These are phyloP conservation scores for Archocentrus centrarchus DNA, from an alignment of 2,113 vertebrate genomes.

Conservation along the genomic window DNA sequence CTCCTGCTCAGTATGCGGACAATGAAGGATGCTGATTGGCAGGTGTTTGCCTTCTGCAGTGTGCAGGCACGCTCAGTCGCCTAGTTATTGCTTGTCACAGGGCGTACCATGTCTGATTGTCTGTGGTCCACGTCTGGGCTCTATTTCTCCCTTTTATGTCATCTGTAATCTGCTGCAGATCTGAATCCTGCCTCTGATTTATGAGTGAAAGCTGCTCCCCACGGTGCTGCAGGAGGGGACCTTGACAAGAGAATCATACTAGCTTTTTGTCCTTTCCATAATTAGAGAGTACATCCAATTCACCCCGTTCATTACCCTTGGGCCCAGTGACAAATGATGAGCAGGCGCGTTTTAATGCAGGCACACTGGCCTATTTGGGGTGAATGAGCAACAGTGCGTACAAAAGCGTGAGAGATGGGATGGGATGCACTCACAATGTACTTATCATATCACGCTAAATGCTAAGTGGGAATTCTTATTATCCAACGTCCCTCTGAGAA, in stretches of 20 bases:
- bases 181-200: conserved; percentile 55
- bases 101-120: conserved; percentile 52
- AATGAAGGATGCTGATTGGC: conserved; percentile 46
- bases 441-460: conserved; percentile 20
- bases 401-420: conserved; percentile 20
- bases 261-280: conserved; percentile 73
- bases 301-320: conserved; percentile 69
- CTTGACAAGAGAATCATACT: conserved; percentile 63
- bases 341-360: conserved; percentile 50
- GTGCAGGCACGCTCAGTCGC: not conserved
- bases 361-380: conserved; percentile 36
- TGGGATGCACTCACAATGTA: not conserved
- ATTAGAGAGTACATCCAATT: conserved; percentile 75
- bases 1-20: not conserved
- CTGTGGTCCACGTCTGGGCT: conserved; percentile 11
- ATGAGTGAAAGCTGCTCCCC: conserved; percentile 58
- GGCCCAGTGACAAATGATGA: conserved; percentile 64
- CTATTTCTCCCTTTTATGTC: conserved; percentile 63
- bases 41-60: conserved; percentile 52
- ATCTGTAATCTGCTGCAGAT: conserved; percentile 53
- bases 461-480: not conserved
- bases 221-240: conserved; percentile 48
- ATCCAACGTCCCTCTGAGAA: not conserved
- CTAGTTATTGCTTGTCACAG: conserved; percentile 30
- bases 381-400: conserved; percentile 44